These are phyloP conservation scores for Oriolus oriolus DNA, from an alignment of 2,113 vertebrate species.

Conservation along the genomic window DNA sequence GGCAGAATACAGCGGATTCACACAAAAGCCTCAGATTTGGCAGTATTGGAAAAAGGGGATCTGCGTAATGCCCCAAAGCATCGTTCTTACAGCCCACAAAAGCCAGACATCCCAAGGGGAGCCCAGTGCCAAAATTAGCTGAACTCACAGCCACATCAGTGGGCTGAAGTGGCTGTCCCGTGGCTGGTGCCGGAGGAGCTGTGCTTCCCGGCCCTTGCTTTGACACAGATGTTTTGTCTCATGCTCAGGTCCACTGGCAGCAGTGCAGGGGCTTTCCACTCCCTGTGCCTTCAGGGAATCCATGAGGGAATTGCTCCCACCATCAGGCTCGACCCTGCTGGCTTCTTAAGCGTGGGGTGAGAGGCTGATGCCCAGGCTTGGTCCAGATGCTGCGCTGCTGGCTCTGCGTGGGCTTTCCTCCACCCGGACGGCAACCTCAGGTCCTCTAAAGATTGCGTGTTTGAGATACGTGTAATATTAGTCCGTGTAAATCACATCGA, in stretches of 20 bases:
- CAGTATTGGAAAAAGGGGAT: background rate
- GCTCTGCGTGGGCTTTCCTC: background rate
- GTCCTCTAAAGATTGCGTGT: constrained; percentile 8
- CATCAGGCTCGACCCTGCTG: background rate
- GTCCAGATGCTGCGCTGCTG: accelerated
- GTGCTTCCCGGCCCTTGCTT: background rate
- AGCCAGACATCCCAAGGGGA: background rate
- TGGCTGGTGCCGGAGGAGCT: accelerated
- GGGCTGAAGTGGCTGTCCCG: background rate
- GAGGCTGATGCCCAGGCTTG: background rate
- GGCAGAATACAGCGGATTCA: background rate
- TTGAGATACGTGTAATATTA: constrained; percentile 54
- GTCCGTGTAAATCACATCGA: constrained; percentile 1
- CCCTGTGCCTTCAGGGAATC: background rate
- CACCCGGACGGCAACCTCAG: background rate
- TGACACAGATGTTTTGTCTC: constrained; percentile 2
- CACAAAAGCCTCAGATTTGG: background rate
- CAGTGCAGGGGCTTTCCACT: background rate
- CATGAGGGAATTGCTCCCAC: background rate
- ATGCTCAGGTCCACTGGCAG: background rate
- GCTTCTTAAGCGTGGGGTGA: background rate
- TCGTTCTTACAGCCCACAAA: background rate
- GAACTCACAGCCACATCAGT: background rate
- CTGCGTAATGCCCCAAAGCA: background rate
- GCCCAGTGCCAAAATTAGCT: background rate